Conservation (phyloP, 2,797 vertebrate species). For the Tangara arthus region DNA sequence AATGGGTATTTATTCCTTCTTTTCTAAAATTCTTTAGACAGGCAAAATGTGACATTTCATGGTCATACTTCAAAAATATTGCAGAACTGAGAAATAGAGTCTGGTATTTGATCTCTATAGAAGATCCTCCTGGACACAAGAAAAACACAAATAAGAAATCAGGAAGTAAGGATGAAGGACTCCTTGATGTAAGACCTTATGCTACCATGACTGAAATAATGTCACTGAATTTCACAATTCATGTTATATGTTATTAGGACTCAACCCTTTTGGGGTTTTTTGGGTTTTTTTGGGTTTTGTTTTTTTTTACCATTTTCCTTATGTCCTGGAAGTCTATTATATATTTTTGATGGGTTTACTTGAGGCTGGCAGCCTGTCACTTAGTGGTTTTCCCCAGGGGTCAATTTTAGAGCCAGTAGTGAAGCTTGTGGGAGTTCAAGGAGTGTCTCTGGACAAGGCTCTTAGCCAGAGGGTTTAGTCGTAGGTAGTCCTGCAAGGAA, state of each 20-base stretch:
- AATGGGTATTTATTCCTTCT: not conserved
- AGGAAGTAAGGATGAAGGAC: not conserved
- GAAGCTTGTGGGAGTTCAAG: not conserved
- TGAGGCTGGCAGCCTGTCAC: not conserved
- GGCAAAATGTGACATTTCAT: not conserved
- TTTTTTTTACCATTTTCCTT: not conserved
- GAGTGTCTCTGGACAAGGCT: accelerated
- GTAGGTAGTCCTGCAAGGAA: not conserved
- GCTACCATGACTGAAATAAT: not conserved
- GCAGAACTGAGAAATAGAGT: not conserved
- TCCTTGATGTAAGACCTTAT: not conserved
- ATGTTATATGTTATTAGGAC: accelerated
- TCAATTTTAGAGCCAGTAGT: not conserved
- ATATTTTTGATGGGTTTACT: not conserved
- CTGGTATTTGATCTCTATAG: not conserved
- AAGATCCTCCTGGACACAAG: not conserved
- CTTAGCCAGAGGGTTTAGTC: not conserved
- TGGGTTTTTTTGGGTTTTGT: too few species aligned
- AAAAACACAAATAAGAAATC: not conserved
- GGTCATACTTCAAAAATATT: not conserved
- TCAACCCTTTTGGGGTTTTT: accelerated
- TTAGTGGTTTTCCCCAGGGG: not conserved
- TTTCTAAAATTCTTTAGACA: not conserved
- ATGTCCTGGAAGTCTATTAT: not conserved
- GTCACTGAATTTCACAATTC: not conserved